Percentiles rank a stretch among this genome's conserved stretches.
These are phyloP conservation scores for Allobates femoralis DNA, from an alignment of 2,797 vertebrate genomes.

Conservation along the genomic window DNA sequence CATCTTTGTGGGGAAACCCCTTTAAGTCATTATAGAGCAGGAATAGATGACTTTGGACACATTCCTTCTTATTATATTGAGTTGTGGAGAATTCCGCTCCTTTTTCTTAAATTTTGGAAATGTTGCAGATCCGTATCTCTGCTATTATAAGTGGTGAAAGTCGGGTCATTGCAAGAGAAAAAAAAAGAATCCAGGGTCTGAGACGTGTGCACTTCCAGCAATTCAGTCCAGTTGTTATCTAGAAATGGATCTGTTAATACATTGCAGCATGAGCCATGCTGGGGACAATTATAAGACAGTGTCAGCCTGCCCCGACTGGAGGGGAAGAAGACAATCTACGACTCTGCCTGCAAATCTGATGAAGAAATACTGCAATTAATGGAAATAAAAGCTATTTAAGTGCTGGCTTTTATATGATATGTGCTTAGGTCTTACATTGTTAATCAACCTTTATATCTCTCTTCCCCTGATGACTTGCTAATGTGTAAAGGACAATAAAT, in stretches of 20 bases:
- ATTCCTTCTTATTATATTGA: neutral
- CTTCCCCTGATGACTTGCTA: neutral
- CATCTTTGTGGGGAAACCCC: too few species aligned
- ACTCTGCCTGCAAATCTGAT: slow-evolving; percentile 12
- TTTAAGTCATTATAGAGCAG: neutral
- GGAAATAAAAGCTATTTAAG: neutral
- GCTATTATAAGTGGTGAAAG: neutral
- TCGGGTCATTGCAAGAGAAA: neutral
- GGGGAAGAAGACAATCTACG: neutral
- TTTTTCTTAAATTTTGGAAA: slow-evolving; percentile 24
- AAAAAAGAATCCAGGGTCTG: neutral
- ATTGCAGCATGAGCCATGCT: neutral
- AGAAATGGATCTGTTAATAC: slow-evolving; percentile 44
- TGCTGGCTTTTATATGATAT: neutral
- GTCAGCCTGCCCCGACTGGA: slow-evolving; percentile 44
- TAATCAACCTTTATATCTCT: slow-evolving; percentile 38
- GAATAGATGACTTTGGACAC: neutral
- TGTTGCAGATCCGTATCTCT: slow-evolving; percentile 17
- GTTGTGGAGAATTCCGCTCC: neutral
- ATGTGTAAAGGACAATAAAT: slow-evolving; percentile 27
- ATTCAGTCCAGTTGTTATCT: slow-evolving; percentile 30
- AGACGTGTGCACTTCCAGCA: neutral
- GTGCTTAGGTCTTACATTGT: neutral
- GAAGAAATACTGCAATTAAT: slow-evolving; percentile 26
- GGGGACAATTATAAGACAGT: slow-evolving; percentile 43